phyloP scores from a whole-genome alignment of 2,888 invertebrate genomes.

The Brenthis hecate region DNA sequence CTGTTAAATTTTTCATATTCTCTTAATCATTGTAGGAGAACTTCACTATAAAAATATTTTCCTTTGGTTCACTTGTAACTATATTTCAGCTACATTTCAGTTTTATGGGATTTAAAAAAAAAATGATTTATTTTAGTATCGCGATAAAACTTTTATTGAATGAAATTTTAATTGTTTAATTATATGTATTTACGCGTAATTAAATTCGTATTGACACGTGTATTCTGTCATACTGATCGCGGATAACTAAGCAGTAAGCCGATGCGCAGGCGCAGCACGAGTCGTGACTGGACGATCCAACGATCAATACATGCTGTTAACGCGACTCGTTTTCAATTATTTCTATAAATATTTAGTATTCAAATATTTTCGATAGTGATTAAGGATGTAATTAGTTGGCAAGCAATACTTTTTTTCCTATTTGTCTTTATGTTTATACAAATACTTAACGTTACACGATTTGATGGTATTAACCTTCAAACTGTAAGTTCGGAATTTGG shows the following conservation, averaged over 20 bases:
- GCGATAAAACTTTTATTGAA: too few species aligned
- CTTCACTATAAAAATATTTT: background rate
- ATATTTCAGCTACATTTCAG: background rate
- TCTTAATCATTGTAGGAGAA: background rate
- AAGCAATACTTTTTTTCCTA: too few species aligned
- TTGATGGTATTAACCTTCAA: too few species aligned
- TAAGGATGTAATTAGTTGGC: too few species aligned
- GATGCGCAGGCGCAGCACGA: slow-evolving; percentile 28
- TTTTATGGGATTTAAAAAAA: too few species aligned
- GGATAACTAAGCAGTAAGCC: slow-evolving; percentile 23
- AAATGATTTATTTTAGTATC: too few species aligned
- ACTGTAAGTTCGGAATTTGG: too few species aligned
- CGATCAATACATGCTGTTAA: slow-evolving; percentile 2
- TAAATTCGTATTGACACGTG: slow-evolving; percentile 18
- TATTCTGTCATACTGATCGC: slow-evolving; percentile 12
- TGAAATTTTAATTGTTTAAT: background rate
- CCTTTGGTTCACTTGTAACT: background rate
- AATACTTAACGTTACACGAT: too few species aligned
- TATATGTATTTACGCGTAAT: slow-evolving; percentile 1
- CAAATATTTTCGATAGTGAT: slow-evolving; percentile 2
- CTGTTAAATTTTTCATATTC: background rate
- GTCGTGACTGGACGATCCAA: slow-evolving; percentile 28
- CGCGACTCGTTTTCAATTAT: slow-evolving; percentile 14
- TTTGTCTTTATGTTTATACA: too few species aligned
- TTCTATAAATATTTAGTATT: slow-evolving; percentile 8